These are phyloP conservation scores for Synanthedon tipuliformis DNA, from an alignment of 2,888 invertebrate genomes.

Conservation along the genomic window DNA sequence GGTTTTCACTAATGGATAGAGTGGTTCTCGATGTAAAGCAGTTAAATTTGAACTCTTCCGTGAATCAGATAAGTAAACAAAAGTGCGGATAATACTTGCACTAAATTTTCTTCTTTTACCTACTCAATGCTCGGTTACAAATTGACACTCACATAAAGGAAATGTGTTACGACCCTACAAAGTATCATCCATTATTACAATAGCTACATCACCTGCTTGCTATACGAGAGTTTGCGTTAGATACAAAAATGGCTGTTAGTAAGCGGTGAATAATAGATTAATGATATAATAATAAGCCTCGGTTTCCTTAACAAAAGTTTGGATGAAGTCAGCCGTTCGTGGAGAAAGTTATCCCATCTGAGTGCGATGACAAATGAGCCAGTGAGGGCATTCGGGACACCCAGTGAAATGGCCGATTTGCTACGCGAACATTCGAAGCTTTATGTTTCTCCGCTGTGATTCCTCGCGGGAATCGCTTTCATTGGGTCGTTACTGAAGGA, in stretches of 20 bases:
- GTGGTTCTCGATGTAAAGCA: too few species aligned
- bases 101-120: too few species aligned
- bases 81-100: too few species aligned
- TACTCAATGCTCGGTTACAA: conserved; percentile 1
- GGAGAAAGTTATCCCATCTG: conserved; percentile 63
- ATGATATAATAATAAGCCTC: conserved; percentile 44
- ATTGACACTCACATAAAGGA: neutral
- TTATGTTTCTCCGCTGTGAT: conserved; percentile 18
- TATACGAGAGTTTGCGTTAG: neutral
- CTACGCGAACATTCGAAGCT: conserved; percentile 41
- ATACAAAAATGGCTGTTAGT: neutral
- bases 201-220: neutral
- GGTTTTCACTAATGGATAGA: too few species aligned
- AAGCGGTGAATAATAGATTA: conserved; percentile 28
- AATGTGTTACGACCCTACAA: neutral
- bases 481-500: conserved; percentile 21
- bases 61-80: conserved; percentile 7
- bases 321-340: conserved; percentile 53
- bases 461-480: conserved; percentile 24
- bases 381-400: conserved; percentile 27
- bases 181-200: neutral
- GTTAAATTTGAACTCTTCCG: too few species aligned
- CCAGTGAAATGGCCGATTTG: conserved; percentile 52
- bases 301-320: conserved; percentile 53
- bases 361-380: conserved; percentile 61